Evolutionary conservation across 2,113 vertebrate species (phyloP).

Genomic region (Triplophysa dalaica): DNA sequence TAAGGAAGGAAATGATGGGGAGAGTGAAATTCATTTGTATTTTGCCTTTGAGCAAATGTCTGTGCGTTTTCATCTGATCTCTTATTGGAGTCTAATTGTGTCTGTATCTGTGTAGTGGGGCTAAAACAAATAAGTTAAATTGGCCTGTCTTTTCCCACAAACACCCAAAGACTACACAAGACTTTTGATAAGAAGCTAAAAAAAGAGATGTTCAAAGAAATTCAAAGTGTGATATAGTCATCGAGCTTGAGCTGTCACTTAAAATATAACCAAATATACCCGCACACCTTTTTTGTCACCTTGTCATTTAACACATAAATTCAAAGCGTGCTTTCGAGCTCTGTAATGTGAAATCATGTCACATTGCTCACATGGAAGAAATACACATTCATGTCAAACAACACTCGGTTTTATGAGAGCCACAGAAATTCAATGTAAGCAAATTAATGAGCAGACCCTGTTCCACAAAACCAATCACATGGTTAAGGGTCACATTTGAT

Average conservation of each 20-base stretch:
- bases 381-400: neutral
- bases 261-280: neutral
- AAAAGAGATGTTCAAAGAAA: neutral
- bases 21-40: conserved; percentile 43
- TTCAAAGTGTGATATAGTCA: neutral
- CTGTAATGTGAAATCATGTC: neutral
- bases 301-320: neutral
- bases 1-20: conserved; percentile 43
- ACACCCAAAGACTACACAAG: neutral
- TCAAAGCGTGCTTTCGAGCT: neutral
- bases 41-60: conserved; percentile 52
- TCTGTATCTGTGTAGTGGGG: neutral
- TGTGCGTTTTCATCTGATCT: conserved; percentile 52
- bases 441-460: too few relatives aligned
- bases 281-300: neutral
- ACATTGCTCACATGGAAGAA: neutral
- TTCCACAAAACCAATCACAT: too few relatives aligned
- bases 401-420: neutral
- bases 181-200: neutral
- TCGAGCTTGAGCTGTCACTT: neutral
- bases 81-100: conserved; percentile 48
- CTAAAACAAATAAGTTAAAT: neutral
- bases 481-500: too few relatives aligned
- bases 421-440: neutral
- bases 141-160: conserved; percentile 28